Evolutionary conservation across 2,888 invertebrate species (phyloP), one percentile per base, ranked within the genome.

Genomic region (Sminthurinus aureus): DNA sequence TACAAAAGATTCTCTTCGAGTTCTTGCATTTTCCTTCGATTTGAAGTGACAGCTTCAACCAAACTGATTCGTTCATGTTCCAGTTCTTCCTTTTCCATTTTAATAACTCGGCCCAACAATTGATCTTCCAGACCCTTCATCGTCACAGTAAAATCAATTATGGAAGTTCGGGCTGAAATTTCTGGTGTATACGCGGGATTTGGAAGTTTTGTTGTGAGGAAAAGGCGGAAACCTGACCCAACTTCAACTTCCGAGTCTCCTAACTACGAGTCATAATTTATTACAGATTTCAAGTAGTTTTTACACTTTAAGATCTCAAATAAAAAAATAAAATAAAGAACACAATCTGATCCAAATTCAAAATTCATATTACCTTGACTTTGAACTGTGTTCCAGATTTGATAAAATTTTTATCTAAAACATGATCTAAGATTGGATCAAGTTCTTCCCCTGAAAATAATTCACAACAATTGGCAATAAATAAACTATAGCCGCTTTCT

Each of bases 161-260:
- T 97, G 0, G 98, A 96, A 0, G 98, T 98, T 90, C 97, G 97
- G 0, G 98, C 98, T 89, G 97, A 96, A 87, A 98, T 95, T 92
- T 98, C 98, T 0, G 98, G 98, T 15, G 98, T 97, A 90, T 98
- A 98, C 0, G 97, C 95, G 0, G 98, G 98, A 91, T 98, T 98
- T 0, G 97, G 96, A 81, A 98, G 91, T 91, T 98, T 98, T 0
- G 98, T 98, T 0, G 98, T 98, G 80, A 98, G 96, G 89, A 98
- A 98, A 3, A 98, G 91, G 94, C 95, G 95, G 90, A 98, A 98
- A 0, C 97, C 97, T 22, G 96, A 96, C 94, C 97, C 95, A 0
- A 98, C 97, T 89, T 98, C 98, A 89, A 97, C 97, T 91, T 98
- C 98, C 89, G 98, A 98, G 90, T 98, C 98, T 0, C 97, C 97